Base-by-base conservation (phyloP, 2,113 vertebrate genomes). In the Gnathonemus longibarbis region DNA sequence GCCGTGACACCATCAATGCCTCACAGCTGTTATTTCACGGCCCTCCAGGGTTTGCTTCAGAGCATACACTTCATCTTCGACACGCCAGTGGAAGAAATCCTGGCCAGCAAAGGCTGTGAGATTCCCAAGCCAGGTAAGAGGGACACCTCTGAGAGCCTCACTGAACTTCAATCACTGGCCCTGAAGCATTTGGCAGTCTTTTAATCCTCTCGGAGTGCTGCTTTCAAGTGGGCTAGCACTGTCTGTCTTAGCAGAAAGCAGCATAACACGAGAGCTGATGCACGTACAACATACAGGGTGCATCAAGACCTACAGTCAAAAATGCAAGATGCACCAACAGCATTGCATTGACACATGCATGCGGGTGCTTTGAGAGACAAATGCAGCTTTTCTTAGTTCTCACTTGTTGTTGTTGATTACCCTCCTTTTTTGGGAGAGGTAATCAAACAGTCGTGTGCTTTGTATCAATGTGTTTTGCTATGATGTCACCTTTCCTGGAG, bases 1-100 rank as follows among this genome's bases (percentile, higher is more conserved):
- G n/a, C 31, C n/a, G 46, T 27, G 27, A 27, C 17, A 50, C 19
- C 19, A n/a, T 5, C 17, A 9, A 10, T 84, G 50, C 27, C 89
- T 89, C 49, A 89, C 53, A 85, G 48, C 74, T 84, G 80, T 80
- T 86, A 46, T 87, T 89, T 70, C 52, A 62, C 91, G 88, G 90
- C 90, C 48, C 93, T 91, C 11, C 93, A 98, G 97, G 97, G 97
- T 50, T 91, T 97, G 93, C 94, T 97, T 91, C 97, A 98, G 95
- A 97, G 96, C 66, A 92, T 97, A 90, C 93, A 90, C 46, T 91
- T 98, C 62, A 92, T 96, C 90, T 97, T 97, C 92, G 96, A 96
- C 56, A 95, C 94, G 46, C 95, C 97, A 0, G 42, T 96, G 88
- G 97, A 97, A 77, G 96, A 97, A 31, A 87, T 97, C 87, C 94